These are phyloP conservation scores for Polyommatus icarus DNA, from an alignment of 2,888 invertebrate species.

Conservation along the genomic window DNA sequence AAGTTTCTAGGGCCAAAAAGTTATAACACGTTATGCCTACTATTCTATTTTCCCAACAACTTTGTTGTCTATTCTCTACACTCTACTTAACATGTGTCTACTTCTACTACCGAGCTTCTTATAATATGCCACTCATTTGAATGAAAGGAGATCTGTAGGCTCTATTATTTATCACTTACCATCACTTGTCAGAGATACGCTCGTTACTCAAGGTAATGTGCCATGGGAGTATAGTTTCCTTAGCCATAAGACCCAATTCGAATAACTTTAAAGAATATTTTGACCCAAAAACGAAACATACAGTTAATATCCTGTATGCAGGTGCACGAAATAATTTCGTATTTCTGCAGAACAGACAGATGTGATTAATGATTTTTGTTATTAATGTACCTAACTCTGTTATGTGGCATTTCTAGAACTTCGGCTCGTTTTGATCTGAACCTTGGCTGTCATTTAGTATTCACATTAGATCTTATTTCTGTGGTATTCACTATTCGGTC, in stretches of 20 bases:
- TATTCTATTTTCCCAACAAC: too few species aligned
- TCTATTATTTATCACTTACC: slow-evolving; percentile 7
- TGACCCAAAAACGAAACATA: slow-evolving; percentile 12
- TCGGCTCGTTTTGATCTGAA: not conserved
- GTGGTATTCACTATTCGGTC: not conserved
- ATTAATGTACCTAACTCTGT: slow-evolving; percentile 4
- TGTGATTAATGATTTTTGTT: slow-evolving; percentile 11
- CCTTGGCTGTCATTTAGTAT: not conserved
- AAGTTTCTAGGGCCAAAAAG: too few species aligned
- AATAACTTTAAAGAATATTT: not conserved
- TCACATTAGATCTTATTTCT: too few species aligned
- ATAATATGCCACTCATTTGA: not conserved
- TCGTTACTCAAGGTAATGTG: not conserved
- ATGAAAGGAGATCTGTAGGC: not conserved
- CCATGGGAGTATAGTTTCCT: not conserved
- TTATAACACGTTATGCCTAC: too few species aligned
- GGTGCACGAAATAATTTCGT: not conserved
- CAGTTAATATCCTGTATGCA: not conserved
- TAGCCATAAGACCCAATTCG: not conserved
- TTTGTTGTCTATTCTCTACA: too few species aligned
- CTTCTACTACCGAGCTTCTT: not conserved
- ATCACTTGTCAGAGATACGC: slow-evolving; percentile 12
- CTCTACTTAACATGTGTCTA: too few species aligned
- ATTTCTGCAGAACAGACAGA: not conserved
- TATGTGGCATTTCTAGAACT: not conserved